Percentiles rank a stretch among this genome's conserved stretches.
These are phyloP conservation scores for Electrona antarctica DNA, from an alignment of 2,113 vertebrate species.

Conservation along the genomic window DNA sequence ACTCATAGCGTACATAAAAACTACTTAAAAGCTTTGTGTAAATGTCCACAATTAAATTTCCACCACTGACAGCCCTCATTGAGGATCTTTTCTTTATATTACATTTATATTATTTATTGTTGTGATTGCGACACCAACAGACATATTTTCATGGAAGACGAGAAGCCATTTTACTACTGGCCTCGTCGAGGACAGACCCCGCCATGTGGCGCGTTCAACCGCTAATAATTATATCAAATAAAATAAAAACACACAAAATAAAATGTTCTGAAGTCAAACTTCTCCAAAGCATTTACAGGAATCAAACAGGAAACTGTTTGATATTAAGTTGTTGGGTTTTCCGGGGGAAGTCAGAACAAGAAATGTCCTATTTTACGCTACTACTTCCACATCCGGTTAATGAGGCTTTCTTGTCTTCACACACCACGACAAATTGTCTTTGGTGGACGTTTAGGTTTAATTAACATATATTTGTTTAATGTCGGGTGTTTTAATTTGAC, in stretches of 20 bases:
- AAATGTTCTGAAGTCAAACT: too few species aligned
- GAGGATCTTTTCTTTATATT: too few species aligned
- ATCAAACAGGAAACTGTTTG: slow-evolving; percentile 77
- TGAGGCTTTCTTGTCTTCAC: slow-evolving; percentile 34
- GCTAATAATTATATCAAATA: background rate
- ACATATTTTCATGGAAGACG: slow-evolving; percentile 23
- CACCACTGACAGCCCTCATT: too few species aligned
- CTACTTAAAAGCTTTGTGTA: too few species aligned
- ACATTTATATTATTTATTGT: background rate
- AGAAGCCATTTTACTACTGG: slow-evolving; percentile 73
- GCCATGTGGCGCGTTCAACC: slow-evolving; percentile 66
- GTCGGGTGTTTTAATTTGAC: background rate
- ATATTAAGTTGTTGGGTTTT: slow-evolving; percentile 79
- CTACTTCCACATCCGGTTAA: slow-evolving; percentile 83
- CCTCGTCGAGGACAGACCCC: slow-evolving; percentile 62
- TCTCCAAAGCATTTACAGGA: slow-evolving; percentile 8
- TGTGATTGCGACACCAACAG: background rate
- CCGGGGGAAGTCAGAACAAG: slow-evolving; percentile 77
- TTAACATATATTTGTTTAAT: rapidly evolving
- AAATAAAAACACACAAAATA: background rate
- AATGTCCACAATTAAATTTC: too few species aligned
- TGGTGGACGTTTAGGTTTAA: background rate
- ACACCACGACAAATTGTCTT: slow-evolving; percentile 26
- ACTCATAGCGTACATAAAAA: too few species aligned
- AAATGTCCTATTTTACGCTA: slow-evolving; percentile 81